Evolutionary conservation across 2,888 invertebrate genomes (phyloP).

Genomic region (Kryphioiulus occultus): DNA sequence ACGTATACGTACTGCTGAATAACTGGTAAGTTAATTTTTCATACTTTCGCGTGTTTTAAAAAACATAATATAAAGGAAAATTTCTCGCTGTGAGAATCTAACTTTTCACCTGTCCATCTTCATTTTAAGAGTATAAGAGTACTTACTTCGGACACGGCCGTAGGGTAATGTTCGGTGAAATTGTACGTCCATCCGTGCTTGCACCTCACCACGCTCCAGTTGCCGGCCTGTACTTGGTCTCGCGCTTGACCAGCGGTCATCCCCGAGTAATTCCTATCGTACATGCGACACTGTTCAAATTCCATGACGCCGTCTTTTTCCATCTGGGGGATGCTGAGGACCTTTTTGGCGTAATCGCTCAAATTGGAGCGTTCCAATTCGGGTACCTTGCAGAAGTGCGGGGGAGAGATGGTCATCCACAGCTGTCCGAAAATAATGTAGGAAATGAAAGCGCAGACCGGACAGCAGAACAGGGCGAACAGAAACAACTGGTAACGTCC

Average conservation of each 20-base stretch:
- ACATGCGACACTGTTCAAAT: conserved; percentile 52
- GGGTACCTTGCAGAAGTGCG: conserved; percentile 54
- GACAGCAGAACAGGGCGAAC: conserved; percentile 53
- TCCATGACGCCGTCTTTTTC: neutral
- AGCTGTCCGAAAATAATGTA: conserved; percentile 53
- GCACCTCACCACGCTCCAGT: conserved; percentile 64
- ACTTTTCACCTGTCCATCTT: too few relatives aligned
- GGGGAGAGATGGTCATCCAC: conserved; percentile 52
- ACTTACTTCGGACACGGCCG: conserved; percentile 82
- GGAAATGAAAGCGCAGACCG: conserved; percentile 52
- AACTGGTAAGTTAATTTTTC: too few relatives aligned
- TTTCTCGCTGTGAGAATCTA: too few relatives aligned
- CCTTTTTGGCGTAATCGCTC: conserved; percentile 21
- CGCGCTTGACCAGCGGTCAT: neutral
- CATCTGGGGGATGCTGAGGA: conserved; percentile 40
- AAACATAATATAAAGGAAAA: too few relatives aligned
- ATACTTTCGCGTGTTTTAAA: too few relatives aligned
- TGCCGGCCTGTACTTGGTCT: neutral
- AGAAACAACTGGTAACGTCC: conserved; percentile 54
- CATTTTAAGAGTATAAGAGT: too few relatives aligned
- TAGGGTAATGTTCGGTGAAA: conserved; percentile 73
- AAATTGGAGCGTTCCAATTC: conserved; percentile 49
- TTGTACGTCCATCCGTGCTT: conserved; percentile 83
- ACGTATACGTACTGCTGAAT: too few relatives aligned
- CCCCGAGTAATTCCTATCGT: conserved; percentile 49